Evolutionary conservation across 2,113 vertebrate genomes (phyloP), one percentile per base, ranked within the genome.

Genomic region (Platysternon megacephalum): DNA sequence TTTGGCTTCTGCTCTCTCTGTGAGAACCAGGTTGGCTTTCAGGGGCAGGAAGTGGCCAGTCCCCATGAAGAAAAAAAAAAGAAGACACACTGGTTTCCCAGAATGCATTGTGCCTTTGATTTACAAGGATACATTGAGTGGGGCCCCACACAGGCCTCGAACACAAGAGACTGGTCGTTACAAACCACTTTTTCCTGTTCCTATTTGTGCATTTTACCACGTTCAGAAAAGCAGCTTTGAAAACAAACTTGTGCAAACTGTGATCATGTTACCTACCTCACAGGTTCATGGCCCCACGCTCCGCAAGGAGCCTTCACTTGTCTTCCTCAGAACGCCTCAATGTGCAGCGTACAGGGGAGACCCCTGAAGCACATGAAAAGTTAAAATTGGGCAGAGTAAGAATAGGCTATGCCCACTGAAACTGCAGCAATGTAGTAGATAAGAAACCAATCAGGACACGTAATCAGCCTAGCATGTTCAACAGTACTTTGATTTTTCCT

Each of bases 201-300:
- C 53, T 4, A 0, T 42, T 12, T 26, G 4, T n/a, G 61, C 51
- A 39, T 90, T 87, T 86, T 53, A 42, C 12, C 49, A 13, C 2
- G 0, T 65, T 32, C 48, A 56, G 44, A 84, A 88, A 95, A 80
- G 42, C 19, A 9, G 49, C 26, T 89, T 84, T 28, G 61, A 91
- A 94, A 48, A 65, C 53, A 86, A 87, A 85, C 86, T 88, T 90
- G 79, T 92, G 96, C 61, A 82, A 93, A 49, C 56, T 61, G 42
- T 80, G 78, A 84, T 93, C 56, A 11, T 5, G 13, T 85, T 74
- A 97, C 96, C 93, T 96, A 94, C 97, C 96, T 97, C 97, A 93
- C 88, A 82, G 91, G 32, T 84, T 89, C 83, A 39, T 61, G 35
- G 0, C 88, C 88, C 58, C 0, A 0, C 9, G 86, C 93, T 96